Evolutionary conservation across 2,888 invertebrate genomes (phyloP), one percentile per base, ranked within the genome.

Genomic region (Hirtodrosophila confusa): DNA sequence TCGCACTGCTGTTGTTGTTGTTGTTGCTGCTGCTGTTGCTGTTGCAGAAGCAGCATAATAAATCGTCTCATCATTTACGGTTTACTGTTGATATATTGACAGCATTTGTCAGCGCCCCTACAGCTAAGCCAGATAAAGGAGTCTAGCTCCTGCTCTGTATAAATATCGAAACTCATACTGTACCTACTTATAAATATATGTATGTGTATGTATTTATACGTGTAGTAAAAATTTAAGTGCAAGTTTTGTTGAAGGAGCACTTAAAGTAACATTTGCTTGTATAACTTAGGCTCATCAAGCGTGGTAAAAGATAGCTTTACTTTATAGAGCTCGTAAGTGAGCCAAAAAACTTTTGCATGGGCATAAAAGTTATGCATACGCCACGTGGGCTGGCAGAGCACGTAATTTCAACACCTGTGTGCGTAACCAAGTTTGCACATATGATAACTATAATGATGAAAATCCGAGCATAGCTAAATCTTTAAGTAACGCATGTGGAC

Each of bases 11-110:
- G 44, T 35, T 57, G 43, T 9, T 60, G 64, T 43, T 55, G 62
- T n/a, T n/a, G 10, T 9, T 27, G 27, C 9, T 39, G 41, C 36
- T 69, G 69, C 54, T 33, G 44, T 35, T 57, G 43, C 10, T 60
- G 64, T 43, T 55, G 62, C 33, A 44, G 8, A 39, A 47, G 67
- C 69, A 65, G 29, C 77, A 79, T 79, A 72, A 84, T 86, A 86
- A 84, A 86, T 86, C 71, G 79, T 64, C 70, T 57, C 79, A 86
- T 84, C 86, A 79, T 79, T 86, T 86, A 79, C 56, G 74, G 79
- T 75, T 75, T 86, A 60, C 69, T 54, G 50, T 71, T 88, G 75
- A 88, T 79, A 75, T 78, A 86, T 84, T 75, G 84, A 79, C 79
- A 73, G 79, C 76, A 80, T 80, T 86, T 84, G 79, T 86, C 83